Conservation (phyloP, 1,140 invertebrate species). For the Ericerus pela region DNA sequence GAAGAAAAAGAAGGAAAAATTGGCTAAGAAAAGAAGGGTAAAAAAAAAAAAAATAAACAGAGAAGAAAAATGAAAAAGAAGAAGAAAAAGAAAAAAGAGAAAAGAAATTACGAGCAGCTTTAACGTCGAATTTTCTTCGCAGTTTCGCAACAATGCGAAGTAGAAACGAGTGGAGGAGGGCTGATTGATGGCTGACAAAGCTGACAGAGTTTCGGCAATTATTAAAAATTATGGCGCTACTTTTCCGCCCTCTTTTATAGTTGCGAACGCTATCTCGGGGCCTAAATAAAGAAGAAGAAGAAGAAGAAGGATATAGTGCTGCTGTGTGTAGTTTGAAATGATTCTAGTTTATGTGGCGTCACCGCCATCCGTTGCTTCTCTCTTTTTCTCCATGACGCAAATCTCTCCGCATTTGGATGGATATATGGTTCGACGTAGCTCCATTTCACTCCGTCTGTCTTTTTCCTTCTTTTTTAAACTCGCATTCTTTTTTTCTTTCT, state of each 20-base stretch:
- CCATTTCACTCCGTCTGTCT: conserved; percentile 5
- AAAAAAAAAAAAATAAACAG: conserved; percentile 9
- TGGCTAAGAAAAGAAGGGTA: background rate
- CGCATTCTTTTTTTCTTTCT: too few species aligned
- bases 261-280: conserved; percentile 10
- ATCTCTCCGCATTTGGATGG: conserved; percentile 11
- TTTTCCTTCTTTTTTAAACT: too few species aligned
- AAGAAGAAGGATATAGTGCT: conserved; percentile 9
- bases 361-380: conserved; percentile 6
- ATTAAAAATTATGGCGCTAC: conserved; percentile 12
- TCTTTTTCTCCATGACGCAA: conserved; percentile 5
- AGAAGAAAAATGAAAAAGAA: too few species aligned
- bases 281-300: background rate
- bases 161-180: conserved; percentile 1
- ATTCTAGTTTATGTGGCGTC: conserved; percentile 12
- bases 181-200: conserved; percentile 11
- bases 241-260: conserved; percentile 12
- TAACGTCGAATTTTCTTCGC: conserved; percentile 12
- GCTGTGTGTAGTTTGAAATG: conserved; percentile 12
- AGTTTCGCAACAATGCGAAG: conserved; percentile 5
- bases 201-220: conserved; percentile 11
- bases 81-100: background rate
- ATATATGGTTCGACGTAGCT: conserved; percentile 10
- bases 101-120: conserved; percentile 10
- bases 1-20: background rate